Base-by-base conservation (phyloP, 2,888 invertebrate genomes). In the Pseudanteris insignis region DNA sequence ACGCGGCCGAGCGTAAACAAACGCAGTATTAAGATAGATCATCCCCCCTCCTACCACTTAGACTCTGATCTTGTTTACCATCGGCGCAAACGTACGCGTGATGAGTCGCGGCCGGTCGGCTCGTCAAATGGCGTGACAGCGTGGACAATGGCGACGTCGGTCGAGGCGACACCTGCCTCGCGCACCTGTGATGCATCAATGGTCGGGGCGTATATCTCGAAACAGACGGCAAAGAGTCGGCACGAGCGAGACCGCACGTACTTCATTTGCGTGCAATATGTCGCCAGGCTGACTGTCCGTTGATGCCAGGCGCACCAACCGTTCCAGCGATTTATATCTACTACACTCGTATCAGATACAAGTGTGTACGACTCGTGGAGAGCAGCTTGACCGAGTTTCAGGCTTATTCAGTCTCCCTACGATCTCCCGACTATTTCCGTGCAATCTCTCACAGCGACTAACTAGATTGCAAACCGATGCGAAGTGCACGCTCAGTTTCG, bases 391-490 rank as follows among this genome's bases (percentile, higher is more conserved):
- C 59, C 62, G 50, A 67, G 58, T 64, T 57, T 57, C 48, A 11
- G 9, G 34, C 29, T 36, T 40, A 44, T 29, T 40, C 33, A 67
- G 58, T 62, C 67, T 59, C 65, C 63, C 51, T 61, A 57, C 64
- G 70, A 75, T 72, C 69, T 73, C 69, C 69, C 64, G 64, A 68
- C 69, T 70, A 75, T 75, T 75, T 71, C 72, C 73, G 69, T 64
- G 68, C 72, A 75, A 76, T 76, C 71, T 75, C 70, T 51, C 51
- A 64, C 54, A 53, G 62, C 65, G 51, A 65, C 70, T 74, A 75
- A 75, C 72, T 68, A 70, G 70, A 75, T 74, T 70, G 64, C 54
- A 53, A 55, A 62, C 65, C 65, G 64, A 53, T 18, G 47, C 53
- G 28, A 40, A 15, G 28, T 50, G 13, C 32, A 40, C 15, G 14